phyloP scores from a whole-genome alignment of 2,888 invertebrate species.

The Cosmia trapezina region DNA sequence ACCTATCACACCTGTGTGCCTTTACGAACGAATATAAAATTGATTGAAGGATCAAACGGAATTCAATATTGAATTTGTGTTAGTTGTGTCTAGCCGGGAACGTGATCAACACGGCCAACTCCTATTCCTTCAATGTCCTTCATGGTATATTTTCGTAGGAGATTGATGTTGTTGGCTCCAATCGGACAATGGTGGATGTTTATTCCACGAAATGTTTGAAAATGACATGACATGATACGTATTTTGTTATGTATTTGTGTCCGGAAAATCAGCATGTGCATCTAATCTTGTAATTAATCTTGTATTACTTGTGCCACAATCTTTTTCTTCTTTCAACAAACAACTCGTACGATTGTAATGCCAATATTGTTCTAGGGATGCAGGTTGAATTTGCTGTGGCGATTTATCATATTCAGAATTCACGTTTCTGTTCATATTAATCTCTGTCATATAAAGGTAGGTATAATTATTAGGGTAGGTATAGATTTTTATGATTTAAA shows the following conservation, averaged over 20 bases:
- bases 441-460: not conserved
- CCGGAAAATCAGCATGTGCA: conserved; percentile 10
- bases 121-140: conserved; percentile 16
- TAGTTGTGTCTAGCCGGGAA: conserved; percentile 3
- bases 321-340: conserved; percentile 4
- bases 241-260: conserved; percentile 13
- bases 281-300: conserved; percentile 15
- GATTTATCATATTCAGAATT: not conserved
- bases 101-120: conserved; percentile 10
- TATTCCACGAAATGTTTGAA: conserved; percentile 39
- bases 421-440: too few species aligned
- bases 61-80: conserved; percentile 36
- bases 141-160: conserved; percentile 33
- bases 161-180: conserved; percentile 24
- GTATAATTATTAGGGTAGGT: not conserved
- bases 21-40: conserved; percentile 22
- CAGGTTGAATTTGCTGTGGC: not conserved
- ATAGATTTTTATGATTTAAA: not conserved
- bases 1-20: conserved; percentile 5
- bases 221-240: conserved; percentile 28
- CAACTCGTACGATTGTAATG: not conserved
- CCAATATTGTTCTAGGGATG: not conserved
- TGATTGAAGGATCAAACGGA: conserved; percentile 32
- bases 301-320: conserved; percentile 1
- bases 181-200: conserved; percentile 30